Evolutionary conservation across 2,888 invertebrate species (phyloP).

Genomic region (Syrphus vitripennis): DNA sequence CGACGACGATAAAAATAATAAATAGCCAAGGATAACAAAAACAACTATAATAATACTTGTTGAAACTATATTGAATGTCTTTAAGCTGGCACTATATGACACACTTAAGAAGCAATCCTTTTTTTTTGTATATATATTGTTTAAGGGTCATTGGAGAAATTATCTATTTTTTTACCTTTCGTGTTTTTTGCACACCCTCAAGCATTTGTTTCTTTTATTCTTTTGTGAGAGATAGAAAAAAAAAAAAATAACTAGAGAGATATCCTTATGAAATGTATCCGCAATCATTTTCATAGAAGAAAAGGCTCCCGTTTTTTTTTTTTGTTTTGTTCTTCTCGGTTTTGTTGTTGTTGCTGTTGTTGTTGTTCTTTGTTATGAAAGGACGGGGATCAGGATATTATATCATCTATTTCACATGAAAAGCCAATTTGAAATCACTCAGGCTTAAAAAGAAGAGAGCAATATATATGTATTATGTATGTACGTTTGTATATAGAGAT

Average conservation of each 20-base stretch:
- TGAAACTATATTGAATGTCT: background rate
- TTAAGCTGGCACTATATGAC: background rate
- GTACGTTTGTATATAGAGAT: background rate
- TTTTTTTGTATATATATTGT: background rate
- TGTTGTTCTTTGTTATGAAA: background rate
- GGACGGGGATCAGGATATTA: background rate
- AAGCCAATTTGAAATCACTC: slow-evolving; percentile 24
- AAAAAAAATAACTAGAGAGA: background rate
- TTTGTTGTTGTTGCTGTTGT: background rate
- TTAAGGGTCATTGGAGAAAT: slow-evolving; percentile 30
- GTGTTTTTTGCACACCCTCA: slow-evolving; percentile 5
- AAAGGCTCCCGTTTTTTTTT: background rate
- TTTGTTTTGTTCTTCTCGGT: background rate
- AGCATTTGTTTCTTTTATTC: background rate
- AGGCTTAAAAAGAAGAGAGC: slow-evolving; percentile 3
- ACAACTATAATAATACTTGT: slow-evolving; percentile 24
- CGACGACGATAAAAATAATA: background rate
- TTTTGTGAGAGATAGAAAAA: background rate
- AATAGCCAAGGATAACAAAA: slow-evolving; percentile 15
- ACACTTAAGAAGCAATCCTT: background rate
- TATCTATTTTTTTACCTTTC: slow-evolving; percentile 24
- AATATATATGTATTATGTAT: too few relatives aligned
- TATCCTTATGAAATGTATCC: slow-evolving; percentile 23
- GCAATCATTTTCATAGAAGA: slow-evolving; percentile 7
- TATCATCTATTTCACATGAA: slow-evolving; percentile 27